A percentile compares a stretch with the other conserved stretches of the same genome.
Conservation (phyloP, 2,888 invertebrate genomes). For the Thyatira batis region DNA sequence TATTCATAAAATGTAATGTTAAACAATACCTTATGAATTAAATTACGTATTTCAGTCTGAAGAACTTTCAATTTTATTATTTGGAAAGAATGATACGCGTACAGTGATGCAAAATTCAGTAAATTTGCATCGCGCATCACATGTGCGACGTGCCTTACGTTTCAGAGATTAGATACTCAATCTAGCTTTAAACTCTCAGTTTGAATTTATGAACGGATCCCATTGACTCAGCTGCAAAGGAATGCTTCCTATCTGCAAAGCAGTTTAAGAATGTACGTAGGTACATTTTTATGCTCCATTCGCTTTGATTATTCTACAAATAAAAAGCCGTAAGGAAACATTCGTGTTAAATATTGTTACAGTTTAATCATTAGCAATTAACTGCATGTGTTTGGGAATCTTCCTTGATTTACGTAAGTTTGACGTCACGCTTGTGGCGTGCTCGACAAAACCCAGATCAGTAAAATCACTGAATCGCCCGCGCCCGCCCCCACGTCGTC, state of each 20-base stretch:
- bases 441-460: background rate
- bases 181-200: background rate
- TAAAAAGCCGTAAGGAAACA: background rate
- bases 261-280: background rate
- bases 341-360: background rate
- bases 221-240: background rate
- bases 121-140: background rate
- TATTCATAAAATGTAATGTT: too few species aligned
- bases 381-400: background rate
- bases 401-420: background rate
- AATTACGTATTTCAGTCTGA: too few species aligned
- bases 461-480: background rate
- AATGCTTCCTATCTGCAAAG: background rate
- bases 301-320: background rate
- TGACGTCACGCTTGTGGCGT: slow-evolving; percentile 1
- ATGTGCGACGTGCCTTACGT: background rate
- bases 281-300: background rate
- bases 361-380: background rate
- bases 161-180: background rate
- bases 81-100: background rate
- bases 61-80: background rate
- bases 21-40: too few species aligned
- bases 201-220: background rate
- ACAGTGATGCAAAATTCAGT: background rate
- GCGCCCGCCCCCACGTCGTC: background rate